A percentile compares a stretch with the other conserved stretches of the same genome.
These are phyloP conservation scores for Porites rus DNA, from an alignment of 92 coral and sea anemone species.

Conservation along the genomic window DNA sequence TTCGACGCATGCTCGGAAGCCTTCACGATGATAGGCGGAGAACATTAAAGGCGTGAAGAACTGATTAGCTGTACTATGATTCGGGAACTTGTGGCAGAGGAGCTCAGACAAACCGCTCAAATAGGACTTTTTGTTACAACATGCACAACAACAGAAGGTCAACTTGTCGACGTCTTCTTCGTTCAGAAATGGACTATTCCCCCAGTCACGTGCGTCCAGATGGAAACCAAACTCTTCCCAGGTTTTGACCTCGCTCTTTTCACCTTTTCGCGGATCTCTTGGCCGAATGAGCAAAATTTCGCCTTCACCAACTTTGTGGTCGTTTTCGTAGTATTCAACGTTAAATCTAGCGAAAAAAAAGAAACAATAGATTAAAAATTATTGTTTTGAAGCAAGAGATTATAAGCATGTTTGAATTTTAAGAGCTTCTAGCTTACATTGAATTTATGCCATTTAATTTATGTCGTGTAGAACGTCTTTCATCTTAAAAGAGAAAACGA, in stretches of 20 bases:
- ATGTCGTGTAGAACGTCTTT: too few relatives aligned
- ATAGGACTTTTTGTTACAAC: conserved; percentile 22
- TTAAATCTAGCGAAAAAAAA: conserved; percentile 15
- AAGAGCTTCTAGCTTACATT: too few relatives aligned
- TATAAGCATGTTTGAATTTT: too few relatives aligned
- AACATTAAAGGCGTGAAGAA: conserved; percentile 55
- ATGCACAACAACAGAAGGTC: conserved; percentile 54
- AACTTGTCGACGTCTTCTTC: conserved; percentile 41
- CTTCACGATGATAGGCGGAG: conserved; percentile 58
- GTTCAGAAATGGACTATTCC: conserved; percentile 40
- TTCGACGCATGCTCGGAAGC: conserved; percentile 50
- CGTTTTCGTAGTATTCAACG: conserved; percentile 38
- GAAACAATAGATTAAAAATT: background rate
- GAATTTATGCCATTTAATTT: too few relatives aligned
- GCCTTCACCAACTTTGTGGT: conserved; percentile 45
- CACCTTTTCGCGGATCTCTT: conserved; percentile 49
- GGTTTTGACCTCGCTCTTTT: conserved; percentile 10
- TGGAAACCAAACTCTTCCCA: conserved; percentile 27
- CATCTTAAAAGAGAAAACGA: too few relatives aligned
- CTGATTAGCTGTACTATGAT: conserved; percentile 38
- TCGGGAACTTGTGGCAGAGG: conserved; percentile 43
- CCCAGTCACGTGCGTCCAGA: conserved; percentile 40
- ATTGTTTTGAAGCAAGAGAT: background rate
- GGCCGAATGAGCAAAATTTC: conserved; percentile 33
- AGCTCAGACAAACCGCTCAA: conserved; percentile 22